Base-by-base conservation (phyloP, 2,888 invertebrate species). In the Drosophila multiciliata region DNA sequence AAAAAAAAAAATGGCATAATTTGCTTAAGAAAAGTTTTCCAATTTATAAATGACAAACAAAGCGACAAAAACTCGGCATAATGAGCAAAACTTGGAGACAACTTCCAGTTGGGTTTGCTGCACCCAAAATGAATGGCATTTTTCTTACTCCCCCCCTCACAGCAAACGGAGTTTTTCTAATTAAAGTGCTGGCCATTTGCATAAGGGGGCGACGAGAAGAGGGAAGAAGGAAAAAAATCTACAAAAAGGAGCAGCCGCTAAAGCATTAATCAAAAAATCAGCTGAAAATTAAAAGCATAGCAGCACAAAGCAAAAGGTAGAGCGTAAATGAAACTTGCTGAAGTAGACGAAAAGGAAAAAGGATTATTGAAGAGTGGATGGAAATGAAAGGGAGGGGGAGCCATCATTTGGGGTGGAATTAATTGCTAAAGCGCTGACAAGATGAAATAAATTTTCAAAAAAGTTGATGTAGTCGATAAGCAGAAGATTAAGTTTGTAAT, bases 11-110 rank as follows among this genome's bases (percentile, higher is more conserved):
- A 75, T 67, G 75, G 74, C 87, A 88, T 86, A 88, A 90, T 90
- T 88, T 90, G 89, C 87, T 90, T 87, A 85, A 86, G 81, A 76
- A 90, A 89, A 90, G 77, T 90, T 90, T 90, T 90, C 91, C 91
- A 90, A 90, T 90, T 90, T 90, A 90, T 90, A 90, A 90, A 90
- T 90, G 90, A 89, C 88, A 90, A 87, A 87, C 83, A 89, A 88
- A 87, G 73, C 75, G 72, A 71, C 66, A 63, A 62, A 62, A 62
- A 66, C 62, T 67, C 61, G 54, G 89, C 75, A 78, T 89, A 84
- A 84, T 84, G 89, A 89, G 89, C 69, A 65, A 59, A 82, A 66
- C 74, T 81, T 74, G 78, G 62, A 42, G 68, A 75, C 75, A 68
- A 72, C 57, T 45, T 61, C 26, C 53, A 70, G 63, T 57, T 63